Conservation (phyloP, 2,797 vertebrate genomes). For the Eospalax fontanierii region DNA sequence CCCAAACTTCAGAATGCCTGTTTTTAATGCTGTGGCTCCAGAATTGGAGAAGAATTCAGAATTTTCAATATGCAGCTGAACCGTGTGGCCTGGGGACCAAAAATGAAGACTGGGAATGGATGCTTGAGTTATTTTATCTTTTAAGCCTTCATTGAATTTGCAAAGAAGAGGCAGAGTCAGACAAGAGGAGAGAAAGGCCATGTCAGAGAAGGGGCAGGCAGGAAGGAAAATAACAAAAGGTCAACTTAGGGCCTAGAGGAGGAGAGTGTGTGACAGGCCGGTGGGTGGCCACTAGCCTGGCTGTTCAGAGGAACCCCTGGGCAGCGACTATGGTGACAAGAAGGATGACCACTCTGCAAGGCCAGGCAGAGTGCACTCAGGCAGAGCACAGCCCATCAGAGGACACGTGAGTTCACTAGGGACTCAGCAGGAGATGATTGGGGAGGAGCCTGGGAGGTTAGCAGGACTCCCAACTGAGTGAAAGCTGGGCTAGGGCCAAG, state of each 20-base stretch:
- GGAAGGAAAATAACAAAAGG: background rate
- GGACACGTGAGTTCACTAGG: background rate
- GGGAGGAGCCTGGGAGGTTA: background rate
- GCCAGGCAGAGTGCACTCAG: background rate
- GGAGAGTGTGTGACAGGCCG: background rate
- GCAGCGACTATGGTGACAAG: background rate
- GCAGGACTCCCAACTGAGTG: background rate
- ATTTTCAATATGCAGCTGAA: background rate
- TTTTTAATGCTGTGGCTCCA: background rate
- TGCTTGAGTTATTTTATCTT: background rate
- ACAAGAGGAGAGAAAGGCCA: too few relatives aligned
- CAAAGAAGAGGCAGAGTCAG: background rate
- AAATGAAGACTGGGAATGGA: background rate
- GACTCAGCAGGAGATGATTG: background rate
- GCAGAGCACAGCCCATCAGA: too few relatives aligned
- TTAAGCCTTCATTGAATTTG: background rate
- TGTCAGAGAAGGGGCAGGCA: too few relatives aligned
- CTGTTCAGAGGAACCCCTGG: background rate
- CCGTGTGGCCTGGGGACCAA: background rate
- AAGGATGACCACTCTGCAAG: background rate
- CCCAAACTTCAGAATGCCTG: background rate
- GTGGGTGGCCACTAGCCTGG: background rate
- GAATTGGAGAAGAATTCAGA: background rate
- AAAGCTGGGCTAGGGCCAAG: background rate
- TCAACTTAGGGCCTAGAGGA: background rate